Base-by-base conservation (phyloP, 2,113 vertebrate genomes). In the Poeciliopsis retropinna region DNA sequence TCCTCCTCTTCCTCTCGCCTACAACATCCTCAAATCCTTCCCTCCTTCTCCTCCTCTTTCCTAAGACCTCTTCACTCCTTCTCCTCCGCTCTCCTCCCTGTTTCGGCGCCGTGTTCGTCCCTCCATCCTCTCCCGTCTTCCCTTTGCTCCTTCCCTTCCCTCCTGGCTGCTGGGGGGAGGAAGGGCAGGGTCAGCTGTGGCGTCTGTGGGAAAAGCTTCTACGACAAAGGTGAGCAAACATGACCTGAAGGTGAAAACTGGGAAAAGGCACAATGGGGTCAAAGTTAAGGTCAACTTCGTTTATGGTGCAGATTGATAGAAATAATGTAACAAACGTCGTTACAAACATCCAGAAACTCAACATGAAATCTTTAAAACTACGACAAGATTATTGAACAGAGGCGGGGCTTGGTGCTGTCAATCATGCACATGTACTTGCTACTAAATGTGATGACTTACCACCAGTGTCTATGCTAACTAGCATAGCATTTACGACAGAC, bases 181-280 rank as follows among this genome's bases (percentile, higher is more conserved):
- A 98, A 97, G 80, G 96, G 97, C 51, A 94, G 97, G 65, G 97
- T 98, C 70, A 96, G 96, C 92, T 99, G 97, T 84, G 96, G 96
- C 2, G 95, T 96, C 0, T 99, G 97, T 77, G 96, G 96, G 64
- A 98, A 99, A 92, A 98, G 97, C 4, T 99, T 99, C 88, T 99
- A 99, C 15, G 97, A 99, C 89, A 98, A 98, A 93, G 98, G 98
- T 92, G 62, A 0, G 67, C 44, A 19, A 27, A 5, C 25, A 3
- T 4, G 29, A 8, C 15, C 15, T 19, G 5, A 30, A 27, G 57
- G 9, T 60, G 27, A 11, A 60, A 27, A 27, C 25, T 44, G 41
- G 4, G 41, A 15, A 44, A 2, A 44, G 41, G 15, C 41, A 17
- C 1, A 44, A 17, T 17, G 13, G 15, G 41, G 41, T 44, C 41